Evolutionary conservation across 2,888 invertebrate genomes (phyloP).

Genomic region (Anthoptus insignis): DNA sequence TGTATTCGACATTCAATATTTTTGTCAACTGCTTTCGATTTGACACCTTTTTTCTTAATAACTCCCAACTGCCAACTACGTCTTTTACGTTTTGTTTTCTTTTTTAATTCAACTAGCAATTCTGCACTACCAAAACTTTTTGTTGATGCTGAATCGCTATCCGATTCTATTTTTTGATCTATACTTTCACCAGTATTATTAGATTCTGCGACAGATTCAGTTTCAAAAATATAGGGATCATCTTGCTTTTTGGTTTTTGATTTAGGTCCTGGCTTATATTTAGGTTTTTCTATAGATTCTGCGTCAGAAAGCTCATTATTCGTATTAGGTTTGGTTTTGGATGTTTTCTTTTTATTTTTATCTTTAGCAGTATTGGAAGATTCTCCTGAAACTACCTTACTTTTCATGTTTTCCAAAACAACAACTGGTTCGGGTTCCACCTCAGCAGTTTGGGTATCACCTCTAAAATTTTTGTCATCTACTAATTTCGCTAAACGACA

Average conservation of each 20-base stretch:
- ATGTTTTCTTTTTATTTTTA: constrained; percentile 59
- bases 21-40: constrained; percentile 61
- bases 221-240: constrained; percentile 75
- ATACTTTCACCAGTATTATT: constrained; percentile 58
- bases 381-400: constrained; percentile 49
- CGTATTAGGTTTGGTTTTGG: constrained; percentile 60
- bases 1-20: constrained; percentile 16
- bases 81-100: constrained; percentile 69
- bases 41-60: constrained; percentile 70
- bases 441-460: constrained; percentile 49
- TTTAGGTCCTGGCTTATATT: constrained; percentile 68
- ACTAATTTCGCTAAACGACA: constrained; percentile 87
- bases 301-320: constrained; percentile 24
- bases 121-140: constrained; percentile 68
- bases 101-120: constrained; percentile 62
- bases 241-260: constrained; percentile 64
- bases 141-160: constrained; percentile 67
- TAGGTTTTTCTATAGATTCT: constrained; percentile 42
- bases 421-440: constrained; percentile 58
- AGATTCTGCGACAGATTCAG: constrained; percentile 66
- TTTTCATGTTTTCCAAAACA: constrained; percentile 65
- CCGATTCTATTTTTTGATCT: constrained; percentile 62
- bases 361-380: constrained; percentile 48
- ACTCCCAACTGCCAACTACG: constrained; percentile 73
- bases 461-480: constrained; percentile 63